A percentile compares a stretch with the other conserved stretches of the same genome.
Conservation (phyloP, 2,888 invertebrate genomes). For the Apamea crenata region DNA sequence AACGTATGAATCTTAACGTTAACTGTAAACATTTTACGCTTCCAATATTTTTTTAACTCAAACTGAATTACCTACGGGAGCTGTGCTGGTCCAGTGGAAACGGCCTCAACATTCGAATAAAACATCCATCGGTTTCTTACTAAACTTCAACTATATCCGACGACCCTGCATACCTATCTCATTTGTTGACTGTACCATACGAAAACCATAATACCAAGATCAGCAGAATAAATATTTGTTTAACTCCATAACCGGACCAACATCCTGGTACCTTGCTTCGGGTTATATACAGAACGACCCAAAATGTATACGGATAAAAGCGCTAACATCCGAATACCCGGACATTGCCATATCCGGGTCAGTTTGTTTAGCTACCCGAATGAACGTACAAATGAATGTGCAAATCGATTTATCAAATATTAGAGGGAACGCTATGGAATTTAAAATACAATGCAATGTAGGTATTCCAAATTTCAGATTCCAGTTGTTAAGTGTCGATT, state of each 20-base stretch:
- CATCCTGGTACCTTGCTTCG: conserved; percentile 4
- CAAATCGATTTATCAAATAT: conserved; percentile 15
- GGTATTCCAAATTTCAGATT: no score
- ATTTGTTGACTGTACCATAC: no score
- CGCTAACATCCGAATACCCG: conserved; percentile 32
- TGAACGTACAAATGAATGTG: background rate
- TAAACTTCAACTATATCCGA: no score
- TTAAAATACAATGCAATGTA: background rate
- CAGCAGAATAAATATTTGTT: conserved; percentile 4
- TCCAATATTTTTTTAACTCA: conserved; percentile 28
- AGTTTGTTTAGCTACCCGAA: conserved; percentile 11
- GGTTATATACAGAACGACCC: background rate
- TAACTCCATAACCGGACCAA: background rate
- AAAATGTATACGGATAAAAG: conserved; percentile 37
- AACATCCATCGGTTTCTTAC: no score
- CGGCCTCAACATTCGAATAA: no score
- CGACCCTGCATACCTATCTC: no score
- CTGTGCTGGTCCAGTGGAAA: no score
- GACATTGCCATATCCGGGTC: conserved; percentile 28
- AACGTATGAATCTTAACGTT: conserved; percentile 11
- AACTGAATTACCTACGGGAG: conserved; percentile 14
- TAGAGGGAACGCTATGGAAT: background rate
- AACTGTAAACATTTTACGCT: background rate
- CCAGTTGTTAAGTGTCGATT: background rate
- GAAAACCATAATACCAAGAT: conserved; percentile 4